Base-by-base conservation (phyloP, 2,113 vertebrate genomes). In the Otolemur garnettii region DNA sequence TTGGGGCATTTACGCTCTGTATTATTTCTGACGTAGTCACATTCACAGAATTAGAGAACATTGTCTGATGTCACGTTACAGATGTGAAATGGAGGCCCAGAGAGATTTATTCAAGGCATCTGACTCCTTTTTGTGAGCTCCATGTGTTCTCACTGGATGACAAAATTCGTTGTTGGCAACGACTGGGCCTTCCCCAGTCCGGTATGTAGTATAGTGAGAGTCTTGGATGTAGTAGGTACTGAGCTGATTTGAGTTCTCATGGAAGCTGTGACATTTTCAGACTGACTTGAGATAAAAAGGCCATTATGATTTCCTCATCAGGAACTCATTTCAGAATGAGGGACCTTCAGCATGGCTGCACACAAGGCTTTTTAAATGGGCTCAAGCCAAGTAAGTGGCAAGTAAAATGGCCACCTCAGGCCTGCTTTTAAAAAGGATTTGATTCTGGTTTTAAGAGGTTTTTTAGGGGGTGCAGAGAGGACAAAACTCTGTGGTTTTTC, bases 361-460 rank as follows among this genome's bases (percentile, higher is more conserved):
- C 28, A 50, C 45, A 53, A 55, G 14, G 68, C 68, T 95, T 96
- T 96, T 77, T 74, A 89, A 80, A 17, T 17, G 55, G 86, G 11
- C 74, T 38, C 68, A 79, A 78, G 55, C 69, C 35, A 60, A 93
- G 26, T 62, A 87, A n/a, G 71, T 81, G 50, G 42, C 62, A 94
- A 87, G 77, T 88, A 78, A 94, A 96, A 88, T 95, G 77, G 72
- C n/a, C 45, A 45, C 45, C 7, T 1, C 94, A 90, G 13, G 45
- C 22, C 81, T 60, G 55, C 21, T 92, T 92, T 87, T 89, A n/a
- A 91, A 95, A 96, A 90, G 38, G 12, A 94, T 38, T 95, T 88
- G 17, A 82, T 96, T 87, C 33, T 82, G 53, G 75, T 71, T 68
- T 88, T 59, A 91, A 91, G 30, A 57, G 6, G 13, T 92, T 93